Base-by-base conservation (phyloP, 2,797 vertebrate species). In the Myripristis jacobus region DNA sequence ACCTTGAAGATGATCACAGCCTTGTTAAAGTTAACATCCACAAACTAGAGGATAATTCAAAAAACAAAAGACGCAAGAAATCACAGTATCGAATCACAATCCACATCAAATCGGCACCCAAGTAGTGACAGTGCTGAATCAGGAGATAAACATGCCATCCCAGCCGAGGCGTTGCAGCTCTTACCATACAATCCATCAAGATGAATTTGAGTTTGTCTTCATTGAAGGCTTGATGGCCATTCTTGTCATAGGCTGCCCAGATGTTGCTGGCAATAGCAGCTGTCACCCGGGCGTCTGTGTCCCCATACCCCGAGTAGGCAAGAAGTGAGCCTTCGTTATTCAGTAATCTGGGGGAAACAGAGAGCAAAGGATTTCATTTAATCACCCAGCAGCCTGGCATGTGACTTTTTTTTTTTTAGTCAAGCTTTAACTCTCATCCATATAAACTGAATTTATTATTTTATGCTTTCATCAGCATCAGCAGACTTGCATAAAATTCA, bases 241-340 rank as follows among this genome's bases (percentile, higher is more conserved):
- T 98, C 89, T 97, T 96, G 91, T 99, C 98, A 0, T 99, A 99
- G 36, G 97, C 97, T 0, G 97, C 96, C 98, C 97, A 99, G 89
- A 99, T 98, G 93, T 99, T 99, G 93, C 97, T 99, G 61, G 98
- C 98, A 0, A 99, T 99, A 67, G 98, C 98, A 0, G 97, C 98
- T 0, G 97, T 99, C 44, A 99, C 97, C 58, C 97, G 91, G 53
- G 97, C 98, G 3, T 99, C 97, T 0, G 97, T 99, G 92, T 98
- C 97, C 1, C 98, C 97, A 0, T 99, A 98, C 6, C 97, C 98
- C 0, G 97, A 99, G 86, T 99, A 99, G 0, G 97, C 97, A 52
- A 99, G 92, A 15, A 99, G 92, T 0, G 97, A 99, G 0, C 97
- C 98, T 91, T 99, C 97, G 0, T 98, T 98, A 86, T 98, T 99